These are phyloP conservation scores for Apis dorsata DNA, from an alignment of 1,140 invertebrate genomes.

Conservation along the genomic window DNA sequence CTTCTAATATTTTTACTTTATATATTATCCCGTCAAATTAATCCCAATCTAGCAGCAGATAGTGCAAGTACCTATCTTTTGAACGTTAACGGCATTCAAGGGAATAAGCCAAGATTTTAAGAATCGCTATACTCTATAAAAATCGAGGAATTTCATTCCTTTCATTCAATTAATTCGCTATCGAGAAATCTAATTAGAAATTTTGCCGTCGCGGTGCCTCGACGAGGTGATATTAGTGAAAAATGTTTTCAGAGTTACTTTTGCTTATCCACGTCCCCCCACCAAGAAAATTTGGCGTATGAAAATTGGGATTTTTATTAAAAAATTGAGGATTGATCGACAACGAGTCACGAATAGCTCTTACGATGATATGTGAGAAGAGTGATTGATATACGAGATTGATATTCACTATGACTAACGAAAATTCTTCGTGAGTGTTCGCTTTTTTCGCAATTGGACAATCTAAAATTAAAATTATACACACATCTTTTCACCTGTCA, in stretches of 20 bases:
- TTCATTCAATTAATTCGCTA: too few relatives aligned
- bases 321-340: background rate
- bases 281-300: background rate
- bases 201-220: constrained; percentile 27
- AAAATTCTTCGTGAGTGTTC: background rate
- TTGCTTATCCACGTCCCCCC: constrained; percentile 6
- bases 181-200: background rate
- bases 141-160: background rate
- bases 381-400: constrained; percentile 6
- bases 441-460: constrained; percentile 5
- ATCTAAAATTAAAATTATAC: background rate
- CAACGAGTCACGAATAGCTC: background rate
- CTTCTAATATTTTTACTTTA: too few relatives aligned
- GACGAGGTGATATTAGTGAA: constrained; percentile 30
- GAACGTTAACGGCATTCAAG: background rate
- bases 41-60: background rate
- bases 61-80: background rate
- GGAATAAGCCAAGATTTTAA: background rate
- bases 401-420: background rate
- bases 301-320: background rate
- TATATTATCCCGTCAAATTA: background rate
- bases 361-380: constrained; percentile 33
- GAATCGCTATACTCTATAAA: background rate
- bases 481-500: too few relatives aligned
- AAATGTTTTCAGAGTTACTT: background rate